A percentile compares a stretch with the other conserved stretches of the same genome.
These are phyloP conservation scores for Chrysotoxum bicinctum DNA, from an alignment of 2,888 invertebrate genomes.

Conservation along the genomic window DNA sequence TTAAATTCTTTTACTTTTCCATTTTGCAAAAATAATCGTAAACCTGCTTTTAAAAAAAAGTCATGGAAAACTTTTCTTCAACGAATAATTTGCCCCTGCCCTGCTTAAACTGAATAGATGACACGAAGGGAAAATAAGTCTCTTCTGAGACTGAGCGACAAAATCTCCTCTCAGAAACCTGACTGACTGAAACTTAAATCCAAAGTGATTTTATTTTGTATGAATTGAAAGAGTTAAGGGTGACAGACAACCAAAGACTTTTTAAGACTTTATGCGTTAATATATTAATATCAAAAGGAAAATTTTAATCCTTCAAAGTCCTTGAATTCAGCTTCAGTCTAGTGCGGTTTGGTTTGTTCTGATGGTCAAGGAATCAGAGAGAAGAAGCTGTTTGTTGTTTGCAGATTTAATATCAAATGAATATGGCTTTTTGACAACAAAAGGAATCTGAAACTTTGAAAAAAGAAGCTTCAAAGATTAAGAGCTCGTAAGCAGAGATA, in stretches of 20 bases:
- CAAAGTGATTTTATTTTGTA: conserved; percentile 23
- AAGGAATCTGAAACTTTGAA: background rate
- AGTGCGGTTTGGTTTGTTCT: conserved; percentile 1
- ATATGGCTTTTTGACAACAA: conserved; percentile 18
- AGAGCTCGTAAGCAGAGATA: background rate
- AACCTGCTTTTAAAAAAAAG: conserved; percentile 24
- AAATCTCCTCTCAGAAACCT: conserved; percentile 17
- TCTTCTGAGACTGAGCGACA: background rate
- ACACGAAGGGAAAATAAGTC: background rate
- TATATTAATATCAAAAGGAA: conserved; percentile 36
- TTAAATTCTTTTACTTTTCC: conserved; percentile 15
- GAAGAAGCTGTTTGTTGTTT: background rate
- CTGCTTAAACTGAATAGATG: background rate
- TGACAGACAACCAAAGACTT: conserved; percentile 5
- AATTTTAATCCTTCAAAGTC: conserved; percentile 36
- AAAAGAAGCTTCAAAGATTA: conserved; percentile 19
- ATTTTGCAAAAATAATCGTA: conserved; percentile 19
- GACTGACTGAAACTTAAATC: conserved; percentile 19
- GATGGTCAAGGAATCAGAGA: background rate
- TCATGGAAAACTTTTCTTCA: conserved; percentile 27
- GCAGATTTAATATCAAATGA: conserved; percentile 11
- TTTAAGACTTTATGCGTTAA: conserved; percentile 17
- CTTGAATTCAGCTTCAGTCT: conserved; percentile 7
- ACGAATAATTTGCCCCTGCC: background rate
- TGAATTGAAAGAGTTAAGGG: conserved; percentile 10